Percentiles rank a stretch among this genome's conserved stretches.
Evolutionary conservation across 2,797 vertebrate species (phyloP).

Genomic region (Borostomias antarcticus): DNA sequence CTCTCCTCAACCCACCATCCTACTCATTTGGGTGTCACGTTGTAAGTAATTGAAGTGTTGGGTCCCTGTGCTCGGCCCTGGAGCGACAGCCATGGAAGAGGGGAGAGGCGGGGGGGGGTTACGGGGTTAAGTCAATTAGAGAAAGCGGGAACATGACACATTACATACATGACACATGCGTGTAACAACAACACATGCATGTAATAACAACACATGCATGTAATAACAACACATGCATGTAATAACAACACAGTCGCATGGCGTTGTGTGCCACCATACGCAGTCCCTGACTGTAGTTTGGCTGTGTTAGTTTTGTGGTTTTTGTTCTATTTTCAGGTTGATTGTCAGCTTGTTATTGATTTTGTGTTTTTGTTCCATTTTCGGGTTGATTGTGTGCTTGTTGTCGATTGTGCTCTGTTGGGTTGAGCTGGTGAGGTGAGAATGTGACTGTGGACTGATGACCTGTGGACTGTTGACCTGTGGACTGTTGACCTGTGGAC

Average conservation of each 20-base stretch:
- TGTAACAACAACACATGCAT: conserved; percentile 30
- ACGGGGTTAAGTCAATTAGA: conserved; percentile 51
- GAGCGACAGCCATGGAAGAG: conserved; percentile 38
- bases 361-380: too few species aligned
- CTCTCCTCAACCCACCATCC: conserved; percentile 35
- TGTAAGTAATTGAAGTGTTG: conserved; percentile 63
- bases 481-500: too few species aligned
- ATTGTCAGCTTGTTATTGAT: too few species aligned
- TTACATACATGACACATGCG: conserved; percentile 46
- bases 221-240: conserved; percentile 29
- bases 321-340: too few species aligned
- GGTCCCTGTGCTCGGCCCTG: conserved; percentile 43
- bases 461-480: too few species aligned
- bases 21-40: conserved; percentile 48
- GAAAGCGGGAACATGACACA: conserved; percentile 51
- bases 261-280: too few species aligned
- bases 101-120: conserved; percentile 4
- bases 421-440: too few species aligned
- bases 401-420: too few species aligned
- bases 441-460: too few species aligned
- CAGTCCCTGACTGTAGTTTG: too few species aligned
- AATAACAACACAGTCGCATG: conserved; percentile 29
- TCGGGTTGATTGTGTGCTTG: too few species aligned
- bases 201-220: conserved; percentile 30
- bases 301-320: too few species aligned